Conservation (phyloP, 2,113 vertebrate genomes). For the Alectura lathami region DNA sequence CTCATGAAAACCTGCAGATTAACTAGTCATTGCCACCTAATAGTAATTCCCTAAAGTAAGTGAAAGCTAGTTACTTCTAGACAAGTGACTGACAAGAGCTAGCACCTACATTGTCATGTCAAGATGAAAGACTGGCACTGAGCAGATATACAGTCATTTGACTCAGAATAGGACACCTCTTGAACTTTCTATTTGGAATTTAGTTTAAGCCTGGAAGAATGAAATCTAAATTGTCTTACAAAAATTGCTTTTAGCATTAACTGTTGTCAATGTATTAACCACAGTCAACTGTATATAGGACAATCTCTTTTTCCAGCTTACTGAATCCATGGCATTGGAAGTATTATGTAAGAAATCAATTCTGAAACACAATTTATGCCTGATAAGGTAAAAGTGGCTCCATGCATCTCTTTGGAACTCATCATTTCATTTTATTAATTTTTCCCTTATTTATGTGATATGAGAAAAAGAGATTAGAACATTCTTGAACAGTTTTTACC, state of each 20-base stretch:
- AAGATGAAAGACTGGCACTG: background rate
- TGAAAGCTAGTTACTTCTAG: background rate
- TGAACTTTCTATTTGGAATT: background rate
- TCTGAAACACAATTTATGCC: background rate
- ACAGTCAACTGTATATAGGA: background rate
- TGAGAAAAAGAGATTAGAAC: background rate
- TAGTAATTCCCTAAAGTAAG: background rate
- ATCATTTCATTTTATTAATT: background rate
- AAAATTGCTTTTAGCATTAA: background rate
- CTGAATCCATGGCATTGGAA: background rate
- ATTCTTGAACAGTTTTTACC: background rate
- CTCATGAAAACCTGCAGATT: background rate
- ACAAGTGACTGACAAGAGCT: background rate
- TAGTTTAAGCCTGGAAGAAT: background rate
- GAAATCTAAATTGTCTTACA: background rate
- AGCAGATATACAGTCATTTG: background rate
- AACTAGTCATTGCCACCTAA: background rate
- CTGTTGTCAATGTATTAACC: background rate
- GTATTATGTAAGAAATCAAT: background rate
- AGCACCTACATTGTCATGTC: accelerated
- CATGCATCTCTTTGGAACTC: background rate
- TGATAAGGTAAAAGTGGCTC: background rate
- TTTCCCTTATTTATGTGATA: background rate
- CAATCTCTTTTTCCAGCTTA: background rate
- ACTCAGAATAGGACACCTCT: background rate